phyloP scores from a whole-genome alignment of 2,888 invertebrate species.

The Itoplectis maculator region DNA sequence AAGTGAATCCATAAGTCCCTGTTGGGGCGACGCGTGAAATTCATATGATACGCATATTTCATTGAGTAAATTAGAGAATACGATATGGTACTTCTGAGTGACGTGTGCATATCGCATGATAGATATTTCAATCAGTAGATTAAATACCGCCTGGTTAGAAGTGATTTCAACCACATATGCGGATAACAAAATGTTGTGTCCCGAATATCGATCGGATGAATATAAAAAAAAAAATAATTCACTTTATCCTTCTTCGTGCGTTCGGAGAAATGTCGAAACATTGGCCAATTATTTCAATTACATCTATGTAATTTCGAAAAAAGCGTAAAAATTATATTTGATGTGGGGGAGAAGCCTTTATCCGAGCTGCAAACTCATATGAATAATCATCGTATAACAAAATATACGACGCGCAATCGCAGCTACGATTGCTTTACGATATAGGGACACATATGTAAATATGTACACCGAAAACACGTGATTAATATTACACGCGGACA shows the following conservation, averaged over 20 bases:
- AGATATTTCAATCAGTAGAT: conserved; percentile 31
- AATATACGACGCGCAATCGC: conserved; percentile 22
- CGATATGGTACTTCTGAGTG: background rate
- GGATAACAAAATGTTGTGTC: background rate
- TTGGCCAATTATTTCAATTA: conserved; percentile 2
- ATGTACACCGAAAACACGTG: conserved; percentile 57
- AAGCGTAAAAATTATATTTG: conserved; percentile 48
- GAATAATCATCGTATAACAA: conserved; percentile 34
- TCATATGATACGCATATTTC: conserved; percentile 4
- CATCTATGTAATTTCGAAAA: background rate
- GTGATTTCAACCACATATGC: conserved; percentile 21
- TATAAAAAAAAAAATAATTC: background rate
- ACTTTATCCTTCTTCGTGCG: background rate
- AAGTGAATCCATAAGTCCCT: conserved; percentile 14
- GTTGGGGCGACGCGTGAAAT: conserved; percentile 4
- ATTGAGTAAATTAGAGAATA: conserved; percentile 12
- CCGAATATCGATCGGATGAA: background rate
- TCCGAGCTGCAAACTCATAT: conserved; percentile 51
- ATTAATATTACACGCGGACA: conserved; percentile 54
- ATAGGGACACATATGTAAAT: conserved; percentile 62
- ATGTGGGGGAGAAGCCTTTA: conserved; percentile 65
- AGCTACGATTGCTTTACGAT: conserved; percentile 43
- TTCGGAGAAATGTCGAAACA: background rate
- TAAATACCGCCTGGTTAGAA: conserved; percentile 13
- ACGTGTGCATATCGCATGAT: conserved; percentile 7